Evolutionary conservation across 2,113 vertebrate species (phyloP).

Genomic region (Istiophorus platypterus): DNA sequence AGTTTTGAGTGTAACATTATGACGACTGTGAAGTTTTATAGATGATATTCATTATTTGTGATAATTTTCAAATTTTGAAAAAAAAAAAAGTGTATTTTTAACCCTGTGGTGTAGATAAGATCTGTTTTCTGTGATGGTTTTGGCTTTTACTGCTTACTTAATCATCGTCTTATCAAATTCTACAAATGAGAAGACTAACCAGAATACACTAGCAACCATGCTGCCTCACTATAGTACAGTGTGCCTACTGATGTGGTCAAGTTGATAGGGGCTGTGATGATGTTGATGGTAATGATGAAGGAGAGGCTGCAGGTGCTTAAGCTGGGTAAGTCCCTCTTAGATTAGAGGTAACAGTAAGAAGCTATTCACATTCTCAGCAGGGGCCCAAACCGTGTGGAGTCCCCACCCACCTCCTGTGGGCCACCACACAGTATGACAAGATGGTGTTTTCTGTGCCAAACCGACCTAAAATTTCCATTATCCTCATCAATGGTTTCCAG

Average conservation of each 20-base stretch:
- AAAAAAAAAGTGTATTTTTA: no score
- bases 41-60: no score
- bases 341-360: constrained; percentile 27
- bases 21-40: not conserved
- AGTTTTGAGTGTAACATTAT: not conserved
- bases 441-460: constrained; percentile 48
- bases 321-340: constrained; percentile 63
- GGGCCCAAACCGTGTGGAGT: constrained; percentile 55
- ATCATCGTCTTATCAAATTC: not conserved
- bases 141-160: not conserved
- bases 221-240: not conserved
- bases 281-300: constrained; percentile 24
- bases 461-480: constrained; percentile 50
- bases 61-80: no score
- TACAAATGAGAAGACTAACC: not conserved
- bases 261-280: not conserved
- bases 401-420: constrained; percentile 78
- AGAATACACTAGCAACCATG: not conserved
- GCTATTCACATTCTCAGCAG: constrained; percentile 39
- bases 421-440: constrained; percentile 49
- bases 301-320: constrained; percentile 30
- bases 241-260: not conserved
- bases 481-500: constrained; percentile 56
- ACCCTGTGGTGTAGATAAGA: not conserved
- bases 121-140: not conserved